Evolutionary conservation across 2,888 invertebrate genomes (phyloP).

Genomic region (Drosophila sordidula): DNA sequence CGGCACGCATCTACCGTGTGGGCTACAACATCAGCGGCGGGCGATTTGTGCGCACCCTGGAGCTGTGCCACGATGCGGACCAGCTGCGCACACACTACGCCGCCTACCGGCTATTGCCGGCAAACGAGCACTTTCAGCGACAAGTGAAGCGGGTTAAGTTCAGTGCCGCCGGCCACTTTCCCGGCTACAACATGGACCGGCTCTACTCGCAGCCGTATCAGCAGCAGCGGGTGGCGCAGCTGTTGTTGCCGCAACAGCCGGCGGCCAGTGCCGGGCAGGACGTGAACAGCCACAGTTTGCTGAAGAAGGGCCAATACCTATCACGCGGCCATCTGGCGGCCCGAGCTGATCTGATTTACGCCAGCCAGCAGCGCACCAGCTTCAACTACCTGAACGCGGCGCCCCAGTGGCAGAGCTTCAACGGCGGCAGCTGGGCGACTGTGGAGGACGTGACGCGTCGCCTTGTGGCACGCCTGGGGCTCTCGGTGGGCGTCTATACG

Average conservation of each 20-base stretch:
- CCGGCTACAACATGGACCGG: constrained; percentile 71
- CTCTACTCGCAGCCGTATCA: constrained; percentile 83
- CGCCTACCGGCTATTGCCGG: constrained; percentile 81
- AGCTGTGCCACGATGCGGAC: constrained; percentile 84
- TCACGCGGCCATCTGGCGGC: constrained; percentile 86
- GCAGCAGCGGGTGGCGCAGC: constrained; percentile 66
- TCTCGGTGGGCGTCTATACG: constrained; percentile 86
- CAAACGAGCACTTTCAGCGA: constrained; percentile 76
- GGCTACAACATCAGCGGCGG: constrained; percentile 81
- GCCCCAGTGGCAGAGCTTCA: constrained; percentile 87
- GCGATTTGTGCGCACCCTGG: constrained; percentile 83
- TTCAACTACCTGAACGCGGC: constrained; percentile 87
- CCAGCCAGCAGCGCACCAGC: constrained; percentile 86
- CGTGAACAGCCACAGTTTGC: constrained; percentile 23
- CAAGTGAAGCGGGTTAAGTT: constrained; percentile 81
- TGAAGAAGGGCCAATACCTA: constrained; percentile 72
- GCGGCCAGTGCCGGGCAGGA: constrained; percentile 1
- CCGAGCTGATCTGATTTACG: constrained; percentile 86
- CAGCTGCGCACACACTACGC: constrained; percentile 83
- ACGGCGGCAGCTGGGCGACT: constrained; percentile 87
- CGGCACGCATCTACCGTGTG: constrained; percentile 76
- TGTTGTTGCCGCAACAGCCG: constrained; percentile 62
- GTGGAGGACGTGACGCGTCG: constrained; percentile 86
- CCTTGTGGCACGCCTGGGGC: constrained; percentile 81
- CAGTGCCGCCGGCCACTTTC: constrained; percentile 83